Percentiles rank a stretch among this genome's conserved stretches.
phyloP scores from a whole-genome alignment of 1,140 invertebrate species.

The Melanaphis sacchari region DNA sequence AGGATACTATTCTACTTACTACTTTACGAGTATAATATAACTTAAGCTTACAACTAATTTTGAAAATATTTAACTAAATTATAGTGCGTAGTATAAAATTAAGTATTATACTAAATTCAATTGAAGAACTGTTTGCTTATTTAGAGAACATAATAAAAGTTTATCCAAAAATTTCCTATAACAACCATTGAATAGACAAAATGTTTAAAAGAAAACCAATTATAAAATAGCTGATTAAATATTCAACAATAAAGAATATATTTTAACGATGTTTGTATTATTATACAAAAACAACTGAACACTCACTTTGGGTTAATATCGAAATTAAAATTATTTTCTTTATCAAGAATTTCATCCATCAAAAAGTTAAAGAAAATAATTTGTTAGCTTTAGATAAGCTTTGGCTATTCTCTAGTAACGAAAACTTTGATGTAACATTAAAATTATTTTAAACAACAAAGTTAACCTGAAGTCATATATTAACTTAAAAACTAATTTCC shows the following conservation, averaged over 20 bases:
- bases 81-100: not conserved
- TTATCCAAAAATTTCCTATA: not conserved
- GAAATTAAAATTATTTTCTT: conserved; percentile 31
- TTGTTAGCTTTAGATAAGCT: conserved; percentile 17
- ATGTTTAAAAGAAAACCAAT: not conserved
- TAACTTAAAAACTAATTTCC: conserved; percentile 40
- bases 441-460: conserved; percentile 39
- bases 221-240: not conserved
- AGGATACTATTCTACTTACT: not conserved
- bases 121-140: not conserved
- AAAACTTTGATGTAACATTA: conserved; percentile 37
- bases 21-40: not conserved
- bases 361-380: conserved; percentile 31
- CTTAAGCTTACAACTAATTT: not conserved
- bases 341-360: conserved; percentile 30
- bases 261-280: conserved; percentile 2
- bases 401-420: conserved; percentile 15
- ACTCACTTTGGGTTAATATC: not conserved
- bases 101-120: not conserved
- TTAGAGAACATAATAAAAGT: not conserved
- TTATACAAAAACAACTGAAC: not conserved
- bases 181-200: not conserved
- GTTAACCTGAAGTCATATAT: conserved; percentile 38
- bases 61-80: not conserved
- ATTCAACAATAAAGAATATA: not conserved